phyloP scores from a whole-genome alignment of 2,888 invertebrate species.

The Drosophila paranaensis region DNA sequence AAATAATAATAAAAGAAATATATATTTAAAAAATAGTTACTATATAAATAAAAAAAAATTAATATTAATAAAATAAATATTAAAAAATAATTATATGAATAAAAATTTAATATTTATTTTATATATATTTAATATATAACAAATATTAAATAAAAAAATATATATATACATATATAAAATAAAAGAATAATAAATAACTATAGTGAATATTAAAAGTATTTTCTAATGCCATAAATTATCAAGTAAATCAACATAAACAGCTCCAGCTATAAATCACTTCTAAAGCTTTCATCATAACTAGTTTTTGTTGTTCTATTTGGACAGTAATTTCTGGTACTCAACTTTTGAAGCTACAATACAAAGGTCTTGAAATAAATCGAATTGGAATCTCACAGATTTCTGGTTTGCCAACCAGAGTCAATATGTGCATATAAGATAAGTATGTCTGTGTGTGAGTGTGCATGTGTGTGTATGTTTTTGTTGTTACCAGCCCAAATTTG shows the following conservation, averaged over 20 bases:
- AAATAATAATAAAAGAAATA: neutral
- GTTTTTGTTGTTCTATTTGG: conserved; percentile 2
- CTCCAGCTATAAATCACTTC: conserved; percentile 4
- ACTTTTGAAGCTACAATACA: neutral
- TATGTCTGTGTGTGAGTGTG: conserved; percentile 1
- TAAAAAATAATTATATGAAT: neutral
- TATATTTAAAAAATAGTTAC: too few relatives aligned
- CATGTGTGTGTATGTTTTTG: conserved; percentile 8
- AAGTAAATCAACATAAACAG: neutral
- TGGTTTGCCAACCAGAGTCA: conserved; percentile 42
- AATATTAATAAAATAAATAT: neutral
- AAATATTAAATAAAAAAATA: neutral
- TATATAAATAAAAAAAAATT: too few relatives aligned
- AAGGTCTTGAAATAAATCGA: conserved; percentile 35
- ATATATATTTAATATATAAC: neutral
- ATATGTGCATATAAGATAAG: conserved; percentile 28
- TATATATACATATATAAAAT: too few relatives aligned
- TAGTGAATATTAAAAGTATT: neutral
- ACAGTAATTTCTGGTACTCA: conserved; percentile 15
- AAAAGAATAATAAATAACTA: neutral
- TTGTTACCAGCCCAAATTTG: conserved; percentile 25
- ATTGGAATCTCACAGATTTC: conserved; percentile 38
- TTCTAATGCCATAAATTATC: too few relatives aligned
- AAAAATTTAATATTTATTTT: too few relatives aligned
- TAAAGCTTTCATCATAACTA: conserved; percentile 2